Conservation (phyloP, 1,140 invertebrate species). For the Wiebesia pumilae region DNA sequence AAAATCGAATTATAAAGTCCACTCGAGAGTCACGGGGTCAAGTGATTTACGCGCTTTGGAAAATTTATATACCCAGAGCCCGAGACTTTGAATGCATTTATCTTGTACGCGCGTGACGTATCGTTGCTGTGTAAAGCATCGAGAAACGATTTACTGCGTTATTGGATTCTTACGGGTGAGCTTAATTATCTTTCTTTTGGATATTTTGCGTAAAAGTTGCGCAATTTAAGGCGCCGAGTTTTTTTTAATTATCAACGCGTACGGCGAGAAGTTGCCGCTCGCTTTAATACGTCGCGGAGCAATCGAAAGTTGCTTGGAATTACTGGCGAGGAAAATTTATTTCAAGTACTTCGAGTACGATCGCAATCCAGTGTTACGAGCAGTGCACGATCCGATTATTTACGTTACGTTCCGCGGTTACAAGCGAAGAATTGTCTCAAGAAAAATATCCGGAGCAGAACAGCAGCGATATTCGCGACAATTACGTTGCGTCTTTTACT, state of each 20-base stretch:
- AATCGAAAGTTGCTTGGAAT: background rate
- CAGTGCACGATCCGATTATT: no score
- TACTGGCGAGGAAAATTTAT: no score
- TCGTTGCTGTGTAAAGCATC: slow-evolving; percentile 1
- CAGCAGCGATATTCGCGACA: no score
- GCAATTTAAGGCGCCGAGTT: background rate
- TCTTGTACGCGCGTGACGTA: slow-evolving; percentile 20
- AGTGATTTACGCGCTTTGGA: slow-evolving; percentile 47
- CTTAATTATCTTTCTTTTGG: slow-evolving; percentile 19
- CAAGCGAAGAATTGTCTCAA: no score
- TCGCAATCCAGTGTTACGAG: no score
- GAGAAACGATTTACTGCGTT: slow-evolving; percentile 38
- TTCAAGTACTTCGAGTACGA: no score
- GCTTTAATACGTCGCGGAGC: background rate
- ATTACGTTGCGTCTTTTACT: no score
- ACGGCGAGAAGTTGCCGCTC: background rate
- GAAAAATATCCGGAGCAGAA: no score
- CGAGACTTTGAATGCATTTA: slow-evolving; percentile 38
- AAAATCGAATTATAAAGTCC: slow-evolving; percentile 48
- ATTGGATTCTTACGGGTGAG: slow-evolving; percentile 25
- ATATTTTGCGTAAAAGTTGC: background rate
- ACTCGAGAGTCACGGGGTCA: background rate
- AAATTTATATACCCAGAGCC: slow-evolving; percentile 39
- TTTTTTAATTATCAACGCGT: background rate
- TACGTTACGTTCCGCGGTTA: no score